phyloP scores from a whole-genome alignment of 2,113 vertebrate genomes.

The Camelus bactrianus region DNA sequence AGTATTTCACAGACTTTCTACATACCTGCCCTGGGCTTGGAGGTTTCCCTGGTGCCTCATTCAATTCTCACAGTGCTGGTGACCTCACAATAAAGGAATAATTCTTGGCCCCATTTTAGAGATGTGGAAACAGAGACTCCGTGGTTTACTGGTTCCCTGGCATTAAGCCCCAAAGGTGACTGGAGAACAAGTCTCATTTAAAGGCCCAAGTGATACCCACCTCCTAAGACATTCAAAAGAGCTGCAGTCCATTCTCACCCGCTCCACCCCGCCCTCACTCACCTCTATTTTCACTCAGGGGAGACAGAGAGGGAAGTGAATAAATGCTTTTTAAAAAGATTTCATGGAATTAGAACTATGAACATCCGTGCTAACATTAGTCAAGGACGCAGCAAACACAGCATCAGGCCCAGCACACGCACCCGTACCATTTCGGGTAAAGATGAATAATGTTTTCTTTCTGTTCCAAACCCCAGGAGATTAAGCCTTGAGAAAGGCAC shows the following conservation, averaged over 20 bases:
- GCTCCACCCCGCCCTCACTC: background rate
- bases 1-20: background rate
- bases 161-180: background rate
- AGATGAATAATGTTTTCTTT: background rate
- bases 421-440: background rate
- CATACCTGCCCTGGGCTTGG: background rate
- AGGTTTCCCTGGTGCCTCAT: background rate
- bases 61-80: background rate
- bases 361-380: background rate
- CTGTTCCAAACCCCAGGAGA: constrained; percentile 15
- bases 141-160: background rate
- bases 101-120: background rate
- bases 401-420: background rate
- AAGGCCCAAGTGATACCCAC: background rate
- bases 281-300: background rate
- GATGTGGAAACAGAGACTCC: background rate
- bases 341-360: background rate
- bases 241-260: background rate
- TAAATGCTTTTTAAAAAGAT: background rate
- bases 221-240: background rate
- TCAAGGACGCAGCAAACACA: background rate
- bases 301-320: background rate
- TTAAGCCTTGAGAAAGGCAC: background rate
- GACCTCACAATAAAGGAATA: background rate
- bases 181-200: background rate